phyloP scores from a whole-genome alignment of 2,888 invertebrate genomes.

The Sminthurinus aureus region DNA sequence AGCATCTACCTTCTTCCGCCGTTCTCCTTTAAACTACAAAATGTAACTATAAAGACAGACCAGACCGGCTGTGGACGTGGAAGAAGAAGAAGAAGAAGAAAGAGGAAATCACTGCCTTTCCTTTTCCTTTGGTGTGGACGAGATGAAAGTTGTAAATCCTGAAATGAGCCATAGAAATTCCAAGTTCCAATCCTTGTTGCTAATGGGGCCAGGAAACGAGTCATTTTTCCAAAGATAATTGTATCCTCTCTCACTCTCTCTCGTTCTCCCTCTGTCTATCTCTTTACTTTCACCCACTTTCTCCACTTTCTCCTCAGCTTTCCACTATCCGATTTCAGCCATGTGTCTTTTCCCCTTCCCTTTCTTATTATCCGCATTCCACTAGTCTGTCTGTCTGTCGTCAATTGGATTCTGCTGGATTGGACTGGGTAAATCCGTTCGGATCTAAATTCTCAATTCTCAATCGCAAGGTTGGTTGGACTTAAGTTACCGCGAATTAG shows the following conservation, averaged over 20 bases:
- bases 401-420: neutral
- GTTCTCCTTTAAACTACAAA: too few relatives aligned
- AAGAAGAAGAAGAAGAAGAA: neutral
- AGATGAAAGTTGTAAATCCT: constrained; percentile 35
- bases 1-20: too few relatives aligned
- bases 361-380: neutral
- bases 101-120: neutral
- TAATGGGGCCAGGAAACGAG: constrained; percentile 43
- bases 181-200: constrained; percentile 14
- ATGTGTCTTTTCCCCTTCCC: constrained; percentile 18
- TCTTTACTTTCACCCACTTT: neutral
- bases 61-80: neutral
- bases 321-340: neutral
- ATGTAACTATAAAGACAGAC: too few relatives aligned
- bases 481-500: neutral
- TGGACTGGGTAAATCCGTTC: too few relatives aligned
- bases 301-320: neutral
- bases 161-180: constrained; percentile 42
- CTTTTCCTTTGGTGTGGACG: constrained; percentile 19
- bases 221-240: constrained; percentile 48
- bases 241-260: constrained; percentile 20
- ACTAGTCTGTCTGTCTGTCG: neutral
- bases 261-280: neutral
- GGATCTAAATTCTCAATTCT: too few relatives aligned
- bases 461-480: neutral